Conservation (phyloP, 2,113 vertebrate genomes). For the Egretta garzetta region DNA sequence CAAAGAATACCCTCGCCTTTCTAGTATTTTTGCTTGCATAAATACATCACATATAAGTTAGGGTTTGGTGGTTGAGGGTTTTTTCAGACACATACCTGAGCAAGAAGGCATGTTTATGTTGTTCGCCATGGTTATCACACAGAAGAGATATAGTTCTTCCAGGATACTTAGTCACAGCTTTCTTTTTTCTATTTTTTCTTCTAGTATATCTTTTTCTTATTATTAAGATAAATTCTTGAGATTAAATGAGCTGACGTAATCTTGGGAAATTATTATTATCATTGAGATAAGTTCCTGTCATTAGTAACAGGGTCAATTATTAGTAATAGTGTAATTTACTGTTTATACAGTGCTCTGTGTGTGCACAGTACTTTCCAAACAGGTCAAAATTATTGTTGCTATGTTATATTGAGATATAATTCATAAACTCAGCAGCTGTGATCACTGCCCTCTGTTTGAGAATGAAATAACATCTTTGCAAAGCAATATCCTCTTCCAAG, state of each 20-base stretch:
- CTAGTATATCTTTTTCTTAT: neutral
- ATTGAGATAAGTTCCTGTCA: neutral
- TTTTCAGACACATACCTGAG: rapidly evolving
- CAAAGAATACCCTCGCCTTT: neutral
- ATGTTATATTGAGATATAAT: neutral
- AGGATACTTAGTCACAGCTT: neutral
- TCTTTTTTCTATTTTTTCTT: neutral
- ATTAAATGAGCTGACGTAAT: neutral
- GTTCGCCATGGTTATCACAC: neutral
- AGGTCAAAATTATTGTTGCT: neutral
- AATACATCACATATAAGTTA: neutral
- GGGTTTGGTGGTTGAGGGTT: neutral
- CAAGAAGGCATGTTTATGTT: rapidly evolving
- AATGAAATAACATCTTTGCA: neutral
- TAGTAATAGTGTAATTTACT: neutral
- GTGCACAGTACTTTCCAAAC: neutral
- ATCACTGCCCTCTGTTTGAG: neutral
- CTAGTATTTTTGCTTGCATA: neutral
- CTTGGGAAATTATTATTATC: neutral
- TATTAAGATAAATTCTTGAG: neutral
- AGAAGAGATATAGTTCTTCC: neutral
- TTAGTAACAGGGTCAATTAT: neutral
- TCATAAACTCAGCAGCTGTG: neutral
- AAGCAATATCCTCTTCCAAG: neutral
- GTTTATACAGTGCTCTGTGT: neutral